phyloP scores from a whole-genome alignment of 1,140 invertebrate species.

The Pygmarrhopalites habei region DNA sequence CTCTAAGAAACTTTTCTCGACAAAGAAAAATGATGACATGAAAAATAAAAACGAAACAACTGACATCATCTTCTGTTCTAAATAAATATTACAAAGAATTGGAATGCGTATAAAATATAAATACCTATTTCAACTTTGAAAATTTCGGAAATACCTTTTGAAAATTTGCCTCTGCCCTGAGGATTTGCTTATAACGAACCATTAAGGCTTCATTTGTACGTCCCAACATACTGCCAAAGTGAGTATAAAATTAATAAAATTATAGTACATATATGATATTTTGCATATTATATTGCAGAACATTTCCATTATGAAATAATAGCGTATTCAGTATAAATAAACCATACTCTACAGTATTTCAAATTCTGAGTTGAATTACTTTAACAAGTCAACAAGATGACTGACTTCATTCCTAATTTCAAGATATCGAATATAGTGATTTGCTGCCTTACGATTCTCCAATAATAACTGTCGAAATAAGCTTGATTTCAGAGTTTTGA shows the following conservation, averaged over 20 bases:
- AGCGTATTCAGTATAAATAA: neutral
- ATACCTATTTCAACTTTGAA: too few species aligned
- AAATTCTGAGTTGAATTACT: constrained; percentile 43
- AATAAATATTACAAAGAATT: too few species aligned
- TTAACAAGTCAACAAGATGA: constrained; percentile 50
- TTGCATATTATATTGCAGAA: neutral
- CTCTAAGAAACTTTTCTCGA: too few species aligned
- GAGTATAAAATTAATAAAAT: constrained; percentile 17
- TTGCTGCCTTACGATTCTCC: constrained; percentile 46
- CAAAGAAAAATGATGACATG: too few species aligned
- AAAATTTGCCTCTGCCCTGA: constrained; percentile 31
- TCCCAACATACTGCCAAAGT: constrained; percentile 50
- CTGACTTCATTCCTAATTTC: constrained; percentile 46
- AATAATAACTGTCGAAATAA: constrained; percentile 47
- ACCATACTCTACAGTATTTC: constrained; percentile 4
- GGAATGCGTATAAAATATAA: too few species aligned
- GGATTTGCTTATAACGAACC: constrained; percentile 33
- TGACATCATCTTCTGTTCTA: too few species aligned
- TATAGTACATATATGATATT: neutral
- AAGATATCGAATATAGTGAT: constrained; percentile 50
- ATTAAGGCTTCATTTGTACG: constrained; percentile 45
- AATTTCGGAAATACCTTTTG: constrained; percentile 9
- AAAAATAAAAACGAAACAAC: too few species aligned
- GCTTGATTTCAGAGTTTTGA: constrained; percentile 48
- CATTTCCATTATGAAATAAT: neutral